phyloP scores from a whole-genome alignment of 1,140 invertebrate genomes.

The Drosophila prosaltans region DNA sequence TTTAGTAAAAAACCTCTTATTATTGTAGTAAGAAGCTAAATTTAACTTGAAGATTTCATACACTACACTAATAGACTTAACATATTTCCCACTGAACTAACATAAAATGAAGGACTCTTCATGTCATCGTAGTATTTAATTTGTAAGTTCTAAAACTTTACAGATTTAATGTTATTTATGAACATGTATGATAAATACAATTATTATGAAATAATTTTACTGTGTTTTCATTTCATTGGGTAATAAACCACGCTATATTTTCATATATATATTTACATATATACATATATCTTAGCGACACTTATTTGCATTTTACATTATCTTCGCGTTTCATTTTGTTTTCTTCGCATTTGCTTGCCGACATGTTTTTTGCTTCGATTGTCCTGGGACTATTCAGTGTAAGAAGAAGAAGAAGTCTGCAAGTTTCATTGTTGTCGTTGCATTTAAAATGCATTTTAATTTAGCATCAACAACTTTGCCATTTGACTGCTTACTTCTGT shows the following conservation, averaged over 20 bases:
- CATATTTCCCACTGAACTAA: too few relatives aligned
- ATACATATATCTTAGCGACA: background rate
- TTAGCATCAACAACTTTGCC: constrained; percentile 57
- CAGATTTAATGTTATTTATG: background rate
- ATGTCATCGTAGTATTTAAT: too few relatives aligned
- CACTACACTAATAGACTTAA: too few relatives aligned
- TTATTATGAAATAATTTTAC: background rate
- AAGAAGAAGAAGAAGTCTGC: constrained; percentile 18
- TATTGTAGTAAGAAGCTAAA: too few relatives aligned
- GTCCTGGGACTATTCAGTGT: background rate
- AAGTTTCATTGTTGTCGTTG: constrained; percentile 55
- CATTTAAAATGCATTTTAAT: constrained; percentile 72
- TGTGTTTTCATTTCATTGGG: constrained; percentile 1
- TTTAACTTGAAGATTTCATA: too few relatives aligned
- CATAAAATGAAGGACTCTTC: too few relatives aligned
- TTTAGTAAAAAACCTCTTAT: too few relatives aligned
- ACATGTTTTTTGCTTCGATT: background rate
- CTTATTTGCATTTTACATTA: constrained; percentile 10
- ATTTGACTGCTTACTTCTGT: constrained; percentile 44
- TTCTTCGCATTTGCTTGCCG: background rate
- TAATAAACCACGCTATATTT: background rate
- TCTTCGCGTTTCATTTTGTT: background rate
- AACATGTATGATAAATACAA: background rate
- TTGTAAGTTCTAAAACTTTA: too few relatives aligned
- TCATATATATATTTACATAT: background rate